Percentiles rank a stretch among this genome's conserved stretches.
phyloP scores from a whole-genome alignment of 2,888 invertebrate species.

The Itoplectis maculator region DNA sequence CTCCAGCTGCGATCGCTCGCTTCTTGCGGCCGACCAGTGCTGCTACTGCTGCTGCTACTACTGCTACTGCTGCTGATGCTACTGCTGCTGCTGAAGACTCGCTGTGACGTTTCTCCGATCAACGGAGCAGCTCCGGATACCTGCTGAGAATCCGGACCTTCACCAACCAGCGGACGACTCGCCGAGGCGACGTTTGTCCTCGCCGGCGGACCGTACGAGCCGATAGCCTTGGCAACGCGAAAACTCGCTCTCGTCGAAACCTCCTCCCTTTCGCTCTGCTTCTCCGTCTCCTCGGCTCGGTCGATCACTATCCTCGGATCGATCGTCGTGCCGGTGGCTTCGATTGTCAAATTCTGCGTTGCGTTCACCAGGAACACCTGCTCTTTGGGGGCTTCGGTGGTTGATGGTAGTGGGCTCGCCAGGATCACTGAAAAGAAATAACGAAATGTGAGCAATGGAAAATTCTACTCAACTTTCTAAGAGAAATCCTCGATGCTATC shows the following conservation, averaged over 20 bases:
- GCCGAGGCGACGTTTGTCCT: conserved; percentile 62
- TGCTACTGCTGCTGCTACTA: no score
- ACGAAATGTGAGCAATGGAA: no score
- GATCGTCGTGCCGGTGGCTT: neutral
- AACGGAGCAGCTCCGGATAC: conserved; percentile 7
- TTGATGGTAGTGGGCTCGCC: conserved; percentile 77
- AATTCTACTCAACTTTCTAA: neutral
- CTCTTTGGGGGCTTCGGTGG: conserved; percentile 71
- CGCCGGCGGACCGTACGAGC: conserved; percentile 71
- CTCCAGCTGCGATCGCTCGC: conserved; percentile 2
- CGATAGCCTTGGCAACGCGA: conserved; percentile 79
- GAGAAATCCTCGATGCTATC: neutral
- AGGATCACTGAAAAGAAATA: conserved; percentile 73
- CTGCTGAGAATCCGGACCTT: conserved; percentile 27
- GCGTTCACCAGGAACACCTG: conserved; percentile 25
- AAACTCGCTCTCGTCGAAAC: conserved; percentile 65
- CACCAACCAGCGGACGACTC: conserved; percentile 20
- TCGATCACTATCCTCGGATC: conserved; percentile 29
- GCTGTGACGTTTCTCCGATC: conserved; percentile 35
- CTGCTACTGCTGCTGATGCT: no score
- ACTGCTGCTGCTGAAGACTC: conserved; percentile 8
- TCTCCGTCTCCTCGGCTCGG: neutral
- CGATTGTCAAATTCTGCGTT: conserved; percentile 29
- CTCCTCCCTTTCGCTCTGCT: neutral
- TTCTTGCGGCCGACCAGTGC: no score